Conservation (phyloP, 2,888 invertebrate species). For the Argyresthia albistria region DNA sequence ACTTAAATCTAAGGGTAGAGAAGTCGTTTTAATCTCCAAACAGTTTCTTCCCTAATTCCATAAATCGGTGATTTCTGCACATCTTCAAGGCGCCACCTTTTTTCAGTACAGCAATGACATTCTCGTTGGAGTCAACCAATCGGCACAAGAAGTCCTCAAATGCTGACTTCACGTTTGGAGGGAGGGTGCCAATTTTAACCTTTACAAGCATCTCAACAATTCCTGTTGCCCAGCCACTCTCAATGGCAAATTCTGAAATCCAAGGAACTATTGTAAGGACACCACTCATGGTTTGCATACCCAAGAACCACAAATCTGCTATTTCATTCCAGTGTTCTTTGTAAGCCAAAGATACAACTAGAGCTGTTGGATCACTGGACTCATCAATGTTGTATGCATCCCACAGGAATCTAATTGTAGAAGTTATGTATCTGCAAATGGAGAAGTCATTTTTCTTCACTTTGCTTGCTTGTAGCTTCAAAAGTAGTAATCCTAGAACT, state of each 20-base stretch:
- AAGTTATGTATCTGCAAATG: constrained; percentile 90
- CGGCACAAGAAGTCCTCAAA: constrained; percentile 92
- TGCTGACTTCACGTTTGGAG: constrained; percentile 88
- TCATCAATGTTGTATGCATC: constrained; percentile 93
- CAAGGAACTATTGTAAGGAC: constrained; percentile 87
- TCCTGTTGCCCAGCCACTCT: constrained; percentile 95
- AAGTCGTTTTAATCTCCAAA: constrained; percentile 80
- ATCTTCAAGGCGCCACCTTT: constrained; percentile 87
- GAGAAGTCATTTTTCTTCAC: constrained; percentile 91
- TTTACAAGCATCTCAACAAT: constrained; percentile 86
- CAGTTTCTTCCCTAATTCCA: constrained; percentile 90
- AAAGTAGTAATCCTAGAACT: constrained; percentile 83
- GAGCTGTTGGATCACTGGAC: constrained; percentile 84
- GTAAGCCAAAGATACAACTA: constrained; percentile 89
- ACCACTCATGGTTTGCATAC: constrained; percentile 93
- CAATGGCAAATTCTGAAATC: constrained; percentile 92
- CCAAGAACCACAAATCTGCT: constrained; percentile 93
- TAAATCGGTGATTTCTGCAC: constrained; percentile 89
- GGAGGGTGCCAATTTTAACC: constrained; percentile 86
- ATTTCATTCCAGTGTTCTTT: constrained; percentile 92
- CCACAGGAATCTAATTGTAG: constrained; percentile 92
- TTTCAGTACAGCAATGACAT: constrained; percentile 82
- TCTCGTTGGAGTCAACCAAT: constrained; percentile 84
- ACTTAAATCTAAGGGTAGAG: not conserved
- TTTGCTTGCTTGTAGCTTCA: constrained; percentile 87